Percentiles rank a stretch among this genome's conserved stretches.
Conservation (phyloP, 2,797 vertebrate genomes). For the Enteromius viviparus region DNA sequence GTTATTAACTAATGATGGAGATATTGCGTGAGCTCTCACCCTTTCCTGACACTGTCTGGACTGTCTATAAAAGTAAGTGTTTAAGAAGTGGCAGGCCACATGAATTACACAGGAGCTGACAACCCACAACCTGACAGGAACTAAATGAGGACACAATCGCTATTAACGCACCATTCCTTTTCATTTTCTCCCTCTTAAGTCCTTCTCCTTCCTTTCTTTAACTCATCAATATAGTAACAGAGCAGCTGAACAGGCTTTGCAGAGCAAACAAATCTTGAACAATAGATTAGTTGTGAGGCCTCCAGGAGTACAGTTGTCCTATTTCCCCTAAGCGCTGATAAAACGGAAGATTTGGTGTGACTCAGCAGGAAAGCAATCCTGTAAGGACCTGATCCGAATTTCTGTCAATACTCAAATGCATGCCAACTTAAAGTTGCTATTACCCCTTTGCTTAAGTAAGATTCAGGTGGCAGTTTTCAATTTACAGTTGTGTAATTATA, state of each 20-base stretch:
- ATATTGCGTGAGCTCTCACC: constrained; percentile 50
- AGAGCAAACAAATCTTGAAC: constrained; percentile 3
- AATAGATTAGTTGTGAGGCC: constrained; percentile 15
- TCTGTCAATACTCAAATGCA: background rate
- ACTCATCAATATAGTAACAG: constrained; percentile 21
- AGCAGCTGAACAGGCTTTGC: constrained; percentile 17
- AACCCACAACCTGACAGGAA: constrained; percentile 9
- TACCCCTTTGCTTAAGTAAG: background rate
- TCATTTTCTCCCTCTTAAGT: constrained; percentile 43
- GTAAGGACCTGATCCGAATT: constrained; percentile 1
- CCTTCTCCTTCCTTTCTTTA: constrained; percentile 5
- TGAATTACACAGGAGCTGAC: constrained; percentile 14
- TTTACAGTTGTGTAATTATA: background rate
- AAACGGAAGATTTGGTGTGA: constrained; percentile 24
- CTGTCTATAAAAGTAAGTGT: constrained; percentile 39
- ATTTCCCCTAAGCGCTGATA: constrained; percentile 25
- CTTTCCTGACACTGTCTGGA: constrained; percentile 26
- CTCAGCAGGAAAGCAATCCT: constrained; percentile 32
- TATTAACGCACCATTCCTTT: constrained; percentile 59
- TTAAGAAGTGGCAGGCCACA: constrained; percentile 18
- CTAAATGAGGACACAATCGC: constrained; percentile 49
- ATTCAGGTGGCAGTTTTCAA: background rate
- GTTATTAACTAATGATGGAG: constrained; percentile 54
- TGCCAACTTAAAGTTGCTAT: background rate
- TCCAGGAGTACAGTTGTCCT: constrained; percentile 9